A percentile compares a stretch with the other conserved stretches of the same genome.
Conservation (phyloP, 2,113 vertebrate species). For the Gadus macrocephalus region DNA sequence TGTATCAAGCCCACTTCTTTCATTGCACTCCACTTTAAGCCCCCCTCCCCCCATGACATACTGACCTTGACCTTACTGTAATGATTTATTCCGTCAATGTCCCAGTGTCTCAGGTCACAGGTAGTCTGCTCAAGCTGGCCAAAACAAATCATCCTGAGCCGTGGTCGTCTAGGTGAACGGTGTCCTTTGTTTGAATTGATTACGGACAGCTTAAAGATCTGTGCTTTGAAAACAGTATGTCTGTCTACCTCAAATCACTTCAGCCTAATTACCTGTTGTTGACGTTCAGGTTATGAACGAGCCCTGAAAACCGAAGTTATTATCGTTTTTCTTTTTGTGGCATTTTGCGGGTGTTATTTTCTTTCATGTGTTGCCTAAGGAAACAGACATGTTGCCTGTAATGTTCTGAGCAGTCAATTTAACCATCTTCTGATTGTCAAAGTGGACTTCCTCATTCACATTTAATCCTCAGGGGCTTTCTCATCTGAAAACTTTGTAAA, state of each 20-base stretch:
- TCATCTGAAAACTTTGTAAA: constrained; percentile 2
- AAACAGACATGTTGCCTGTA: not conserved
- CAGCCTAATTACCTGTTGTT: constrained; percentile 34
- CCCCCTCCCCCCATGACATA: constrained; percentile 17
- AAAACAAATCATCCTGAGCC: not conserved
- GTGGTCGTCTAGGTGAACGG: not conserved
- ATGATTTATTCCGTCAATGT: constrained; percentile 31
- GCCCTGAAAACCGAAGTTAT: constrained; percentile 19
- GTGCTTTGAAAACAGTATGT: constrained; percentile 43
- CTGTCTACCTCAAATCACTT: constrained; percentile 68
- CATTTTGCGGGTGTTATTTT: too few species aligned
- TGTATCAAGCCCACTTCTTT: constrained; percentile 27
- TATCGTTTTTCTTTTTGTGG: not conserved
- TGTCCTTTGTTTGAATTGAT: not conserved
- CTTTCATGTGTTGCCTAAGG: constrained; percentile 1
- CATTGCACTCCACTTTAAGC: constrained; percentile 28
- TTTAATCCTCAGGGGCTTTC: not conserved
- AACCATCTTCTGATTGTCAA: constrained; percentile 8
- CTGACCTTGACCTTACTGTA: not conserved
- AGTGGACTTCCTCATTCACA: constrained; percentile 12
- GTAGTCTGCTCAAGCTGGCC: constrained; percentile 23
- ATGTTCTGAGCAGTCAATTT: not conserved
- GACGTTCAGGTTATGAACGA: constrained; percentile 45
- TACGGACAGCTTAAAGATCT: constrained; percentile 36
- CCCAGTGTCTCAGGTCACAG: constrained; percentile 32